phyloP scores from a whole-genome alignment of 2,888 invertebrate species.

The Parnassius mnemosyne region DNA sequence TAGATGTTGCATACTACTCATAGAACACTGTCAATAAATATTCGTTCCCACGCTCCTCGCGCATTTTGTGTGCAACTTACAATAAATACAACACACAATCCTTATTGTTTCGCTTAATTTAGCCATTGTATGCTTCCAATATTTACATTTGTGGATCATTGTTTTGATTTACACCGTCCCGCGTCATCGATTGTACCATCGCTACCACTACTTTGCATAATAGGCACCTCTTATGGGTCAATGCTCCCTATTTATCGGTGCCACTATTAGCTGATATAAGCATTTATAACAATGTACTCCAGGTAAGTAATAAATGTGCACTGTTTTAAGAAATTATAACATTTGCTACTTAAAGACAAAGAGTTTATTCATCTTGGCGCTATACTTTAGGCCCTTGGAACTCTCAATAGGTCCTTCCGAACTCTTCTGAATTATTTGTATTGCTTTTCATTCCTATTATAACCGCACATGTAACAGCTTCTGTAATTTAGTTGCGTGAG shows the following conservation, averaged over 20 bases:
- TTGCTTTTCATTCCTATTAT: constrained; percentile 29
- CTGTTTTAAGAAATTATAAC: not conserved
- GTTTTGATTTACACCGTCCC: constrained; percentile 49
- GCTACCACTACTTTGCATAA: constrained; percentile 29
- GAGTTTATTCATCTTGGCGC: no score
- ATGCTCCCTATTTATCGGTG: constrained; percentile 22
- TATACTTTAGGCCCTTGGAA: no score
- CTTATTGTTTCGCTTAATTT: constrained; percentile 78
- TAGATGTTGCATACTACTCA: not conserved
- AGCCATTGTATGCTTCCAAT: constrained; percentile 70
- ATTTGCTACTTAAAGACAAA: not conserved
- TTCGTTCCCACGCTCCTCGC: constrained; percentile 71
- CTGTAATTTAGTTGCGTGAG: constrained; percentile 51
- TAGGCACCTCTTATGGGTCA: constrained; percentile 24
- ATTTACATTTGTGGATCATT: constrained; percentile 68
- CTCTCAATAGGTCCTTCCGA: no score
- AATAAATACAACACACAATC: constrained; percentile 72
- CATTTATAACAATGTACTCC: constrained; percentile 9
- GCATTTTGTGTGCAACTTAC: constrained; percentile 67
- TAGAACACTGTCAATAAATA: constrained; percentile 22
- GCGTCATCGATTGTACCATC: constrained; percentile 33
- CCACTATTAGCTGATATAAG: constrained; percentile 3
- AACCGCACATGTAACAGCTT: constrained; percentile 46
- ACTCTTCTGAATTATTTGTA: no score
- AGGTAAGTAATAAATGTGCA: constrained; percentile 5